Evolutionary conservation across 2,113 vertebrate genomes (phyloP).

Genomic region (Ammodramus savannarum): DNA sequence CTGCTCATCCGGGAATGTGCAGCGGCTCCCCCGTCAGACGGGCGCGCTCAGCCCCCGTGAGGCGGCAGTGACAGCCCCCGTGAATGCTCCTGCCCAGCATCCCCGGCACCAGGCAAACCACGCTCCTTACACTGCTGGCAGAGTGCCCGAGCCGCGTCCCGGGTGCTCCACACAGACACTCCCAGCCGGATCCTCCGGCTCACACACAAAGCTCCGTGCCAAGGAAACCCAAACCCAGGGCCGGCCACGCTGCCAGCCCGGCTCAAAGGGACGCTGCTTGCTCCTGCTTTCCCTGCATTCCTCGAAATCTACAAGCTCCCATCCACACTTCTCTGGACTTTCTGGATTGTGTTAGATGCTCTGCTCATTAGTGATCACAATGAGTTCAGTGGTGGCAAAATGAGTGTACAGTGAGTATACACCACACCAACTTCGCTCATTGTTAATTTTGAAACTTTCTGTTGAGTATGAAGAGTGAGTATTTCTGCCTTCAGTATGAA

Average conservation of each 20-base stretch:
- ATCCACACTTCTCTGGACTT: background rate
- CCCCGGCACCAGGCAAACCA: background rate
- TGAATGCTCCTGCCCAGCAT: background rate
- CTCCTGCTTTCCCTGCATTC: background rate
- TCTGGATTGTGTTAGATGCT: background rate
- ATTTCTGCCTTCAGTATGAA: background rate
- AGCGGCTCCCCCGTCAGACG: background rate
- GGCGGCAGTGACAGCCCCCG: background rate
- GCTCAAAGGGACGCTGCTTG: background rate
- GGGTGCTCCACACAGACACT: background rate
- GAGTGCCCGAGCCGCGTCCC: background rate
- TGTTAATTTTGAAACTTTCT: background rate
- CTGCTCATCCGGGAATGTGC: background rate
- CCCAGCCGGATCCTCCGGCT: background rate
- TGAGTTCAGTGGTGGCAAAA: background rate
- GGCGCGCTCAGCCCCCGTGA: background rate
- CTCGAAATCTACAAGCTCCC: background rate
- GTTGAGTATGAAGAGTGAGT: background rate
- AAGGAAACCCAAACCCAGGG: background rate
- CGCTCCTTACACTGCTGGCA: background rate
- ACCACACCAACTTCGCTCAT: background rate
- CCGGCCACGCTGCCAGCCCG: background rate
- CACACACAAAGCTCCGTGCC: background rate
- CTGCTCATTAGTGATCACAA: background rate
- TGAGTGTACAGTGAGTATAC: background rate